Evolutionary conservation across 2,797 vertebrate genomes (phyloP).

Genomic region (Anomalospiza imberbis): DNA sequence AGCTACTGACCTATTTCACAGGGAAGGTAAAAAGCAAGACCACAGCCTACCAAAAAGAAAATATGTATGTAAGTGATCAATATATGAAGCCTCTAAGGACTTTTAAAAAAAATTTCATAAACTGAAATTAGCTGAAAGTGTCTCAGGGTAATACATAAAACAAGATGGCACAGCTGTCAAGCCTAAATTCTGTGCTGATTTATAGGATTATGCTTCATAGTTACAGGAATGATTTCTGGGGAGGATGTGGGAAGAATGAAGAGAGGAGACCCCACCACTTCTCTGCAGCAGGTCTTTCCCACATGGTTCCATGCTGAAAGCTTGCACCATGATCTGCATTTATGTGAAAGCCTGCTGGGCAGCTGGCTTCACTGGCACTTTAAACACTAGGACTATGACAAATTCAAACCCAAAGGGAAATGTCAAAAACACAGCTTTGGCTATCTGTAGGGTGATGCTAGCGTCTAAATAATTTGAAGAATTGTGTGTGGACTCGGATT

Average conservation of each 20-base stretch:
- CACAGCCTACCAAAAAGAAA: background rate
- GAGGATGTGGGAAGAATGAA: background rate
- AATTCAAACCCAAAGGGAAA: background rate
- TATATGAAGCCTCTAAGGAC: background rate
- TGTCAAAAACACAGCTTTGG: background rate
- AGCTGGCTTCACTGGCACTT: background rate
- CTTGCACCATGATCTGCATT: background rate
- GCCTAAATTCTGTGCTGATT: background rate
- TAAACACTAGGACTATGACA: background rate
- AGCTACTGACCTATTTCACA: background rate
- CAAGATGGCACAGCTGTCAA: conserved; percentile 5
- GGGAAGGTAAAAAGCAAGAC: background rate
- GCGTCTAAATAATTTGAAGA: background rate
- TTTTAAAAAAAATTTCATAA: background rate
- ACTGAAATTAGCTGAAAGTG: conserved; percentile 16
- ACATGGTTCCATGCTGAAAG: background rate
- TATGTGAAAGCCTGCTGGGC: background rate
- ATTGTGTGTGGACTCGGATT: background rate
- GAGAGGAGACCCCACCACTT: background rate
- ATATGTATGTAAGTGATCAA: background rate
- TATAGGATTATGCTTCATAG: background rate
- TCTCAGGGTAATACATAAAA: conserved; percentile 7
- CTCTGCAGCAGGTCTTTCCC: background rate
- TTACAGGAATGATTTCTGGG: background rate
- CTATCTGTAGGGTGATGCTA: background rate